These are phyloP conservation scores for Parthenolecanium corni DNA, from an alignment of 2,888 invertebrate genomes.

Conservation along the genomic window DNA sequence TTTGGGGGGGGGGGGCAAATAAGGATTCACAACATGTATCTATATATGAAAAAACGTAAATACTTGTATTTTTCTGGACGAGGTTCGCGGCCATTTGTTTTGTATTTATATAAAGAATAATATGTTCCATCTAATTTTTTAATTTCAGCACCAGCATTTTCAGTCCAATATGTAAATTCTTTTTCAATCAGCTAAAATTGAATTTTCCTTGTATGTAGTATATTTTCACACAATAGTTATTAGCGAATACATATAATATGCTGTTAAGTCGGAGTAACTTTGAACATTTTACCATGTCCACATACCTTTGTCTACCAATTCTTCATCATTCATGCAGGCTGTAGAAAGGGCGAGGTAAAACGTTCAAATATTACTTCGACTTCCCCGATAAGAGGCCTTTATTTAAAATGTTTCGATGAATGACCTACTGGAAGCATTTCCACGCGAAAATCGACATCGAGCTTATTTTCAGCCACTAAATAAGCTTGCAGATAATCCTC, in stretches of 20 bases:
- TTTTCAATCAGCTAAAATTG: constrained; percentile 42
- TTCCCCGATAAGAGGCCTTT: too few species aligned
- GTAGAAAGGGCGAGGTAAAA: too few species aligned
- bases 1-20: too few species aligned
- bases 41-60: neutral
- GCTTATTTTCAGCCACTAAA: too few species aligned
- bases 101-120: constrained; percentile 49
- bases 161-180: constrained; percentile 55
- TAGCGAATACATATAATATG: too few species aligned
- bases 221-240: neutral
- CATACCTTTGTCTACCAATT: too few species aligned
- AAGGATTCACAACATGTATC: too few species aligned
- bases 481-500: constrained; percentile 51
- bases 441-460: constrained; percentile 51
- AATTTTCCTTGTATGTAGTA: neutral
- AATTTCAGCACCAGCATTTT: constrained; percentile 42
- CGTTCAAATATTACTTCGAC: too few species aligned
- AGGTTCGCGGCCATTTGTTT: constrained; percentile 50
- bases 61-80: constrained; percentile 58
- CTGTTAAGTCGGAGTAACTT: too few species aligned
- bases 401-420: neutral
- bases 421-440: constrained; percentile 42
- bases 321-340: too few species aligned
- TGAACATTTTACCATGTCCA: too few species aligned
- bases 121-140: constrained; percentile 42